Evolutionary conservation across 2,888 invertebrate species (phyloP).

Genomic region (Dioctria rufipes): DNA sequence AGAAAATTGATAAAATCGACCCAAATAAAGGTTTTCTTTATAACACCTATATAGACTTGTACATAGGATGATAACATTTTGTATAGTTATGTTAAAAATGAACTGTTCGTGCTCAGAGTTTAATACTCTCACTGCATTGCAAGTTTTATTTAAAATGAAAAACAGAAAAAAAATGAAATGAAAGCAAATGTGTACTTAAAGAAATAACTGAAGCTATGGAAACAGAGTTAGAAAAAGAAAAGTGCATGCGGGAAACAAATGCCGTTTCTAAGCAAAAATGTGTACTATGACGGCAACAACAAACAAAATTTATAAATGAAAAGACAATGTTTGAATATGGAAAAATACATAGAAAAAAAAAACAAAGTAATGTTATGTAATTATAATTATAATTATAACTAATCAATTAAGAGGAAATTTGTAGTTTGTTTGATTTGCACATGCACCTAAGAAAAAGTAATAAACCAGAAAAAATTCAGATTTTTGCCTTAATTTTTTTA

Average conservation of each 20-base stretch:
- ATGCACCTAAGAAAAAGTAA: slow-evolving; percentile 62
- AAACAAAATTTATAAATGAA: neutral
- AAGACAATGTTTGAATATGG: slow-evolving; percentile 9
- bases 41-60: neutral
- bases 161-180: neutral
- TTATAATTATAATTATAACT: slow-evolving; percentile 54
- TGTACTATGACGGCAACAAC: slow-evolving; percentile 7
- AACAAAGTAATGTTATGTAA: slow-evolving; percentile 42
- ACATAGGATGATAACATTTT: neutral
- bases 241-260: neutral
- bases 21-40: neutral
- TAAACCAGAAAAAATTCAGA: slow-evolving; percentile 53
- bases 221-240: neutral
- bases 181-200: slow-evolving; percentile 32
- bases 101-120: neutral
- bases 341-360: slow-evolving; percentile 22
- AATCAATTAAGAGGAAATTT: slow-evolving; percentile 60
- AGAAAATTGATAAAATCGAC: neutral
- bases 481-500: too few species aligned
- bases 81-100: neutral
- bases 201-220: neutral
- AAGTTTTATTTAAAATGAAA: neutral
- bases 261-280: neutral
- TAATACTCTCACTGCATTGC: neutral
- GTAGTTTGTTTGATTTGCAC: slow-evolving; percentile 64